Base-by-base conservation (phyloP, 2,113 vertebrate genomes). In the Aptenodytes forsteri region DNA sequence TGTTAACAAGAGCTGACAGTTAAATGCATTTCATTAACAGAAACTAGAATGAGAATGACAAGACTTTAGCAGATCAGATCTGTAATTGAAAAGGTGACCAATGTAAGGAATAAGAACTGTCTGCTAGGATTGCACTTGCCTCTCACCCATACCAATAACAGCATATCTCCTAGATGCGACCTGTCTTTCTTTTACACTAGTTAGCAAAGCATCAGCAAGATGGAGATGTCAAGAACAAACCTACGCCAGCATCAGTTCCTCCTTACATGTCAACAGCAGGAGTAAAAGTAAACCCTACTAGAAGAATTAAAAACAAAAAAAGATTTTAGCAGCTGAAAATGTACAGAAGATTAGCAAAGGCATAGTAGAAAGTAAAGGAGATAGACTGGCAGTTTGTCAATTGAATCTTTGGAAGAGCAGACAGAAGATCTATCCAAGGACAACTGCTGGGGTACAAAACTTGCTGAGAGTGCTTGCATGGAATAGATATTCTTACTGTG, bases 11-110 rank as follows among this genome's bases (percentile, higher is more conserved):
- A 95, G 52, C 92, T 95, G 97, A 95, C 96, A 97, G 81, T 83
- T 94, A 96, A 96, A 96, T 90, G 84, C 90, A 96, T 95, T 97
- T 97, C 96, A 97, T 97, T 97, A 97, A 91, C 92, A 97, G 93
- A 93, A 95, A 90, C 84, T 76, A 72, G 90, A 97, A 97, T 42
- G 90, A 96, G 87, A 93, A 80, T 86, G 97, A 96, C 97, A 96
- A 97, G 93, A 80, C 75, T 94, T 94, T 77, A 94, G 87, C 93
- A 83, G 90, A 96, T 86, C 84, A 91, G 92, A 72, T 87, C 75
- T 91, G 93, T 94, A 97, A 94, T 65, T 95, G 95, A 94, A 97
- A 96, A 95, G 90, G 96, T 97, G 92, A 97, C 96, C 97, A 96
- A 66, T 6, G 49, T 73, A 86, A 96, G 34, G 82, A 83, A 66